phyloP scores from a whole-genome alignment of 2,797 vertebrate genomes.

The Rallus crepitans region DNA sequence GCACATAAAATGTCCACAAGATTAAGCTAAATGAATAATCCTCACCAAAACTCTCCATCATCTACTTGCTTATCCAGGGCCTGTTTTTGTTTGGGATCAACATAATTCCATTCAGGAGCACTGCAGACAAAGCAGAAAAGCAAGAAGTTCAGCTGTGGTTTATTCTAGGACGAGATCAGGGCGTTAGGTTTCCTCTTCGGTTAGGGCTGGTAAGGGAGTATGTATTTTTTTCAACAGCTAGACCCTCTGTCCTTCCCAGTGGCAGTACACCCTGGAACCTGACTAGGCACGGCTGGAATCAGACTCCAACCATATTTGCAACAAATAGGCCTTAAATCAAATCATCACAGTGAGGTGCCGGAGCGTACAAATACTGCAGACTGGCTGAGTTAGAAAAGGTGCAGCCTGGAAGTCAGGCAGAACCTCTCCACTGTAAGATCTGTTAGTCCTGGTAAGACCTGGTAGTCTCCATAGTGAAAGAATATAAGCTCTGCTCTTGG shows the following conservation, averaged over 20 bases:
- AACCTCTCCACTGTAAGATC: neutral
- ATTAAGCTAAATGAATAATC: neutral
- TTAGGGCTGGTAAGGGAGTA: neutral
- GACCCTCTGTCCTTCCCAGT: neutral
- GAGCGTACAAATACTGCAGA: neutral
- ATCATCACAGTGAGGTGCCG: neutral
- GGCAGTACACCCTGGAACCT: neutral
- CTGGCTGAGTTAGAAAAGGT: neutral
- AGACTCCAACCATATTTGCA: neutral
- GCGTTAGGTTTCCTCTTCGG: neutral
- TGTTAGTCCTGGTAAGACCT: neutral
- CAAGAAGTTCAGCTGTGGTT: neutral
- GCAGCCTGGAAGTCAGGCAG: neutral
- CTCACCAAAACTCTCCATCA: slow-evolving; percentile 94
- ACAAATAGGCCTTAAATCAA: neutral
- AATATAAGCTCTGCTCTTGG: neutral
- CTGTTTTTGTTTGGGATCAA: slow-evolving; percentile 75
- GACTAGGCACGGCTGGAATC: neutral
- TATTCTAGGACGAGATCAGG: neutral
- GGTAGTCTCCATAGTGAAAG: neutral
- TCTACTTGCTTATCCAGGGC: slow-evolving; percentile 79
- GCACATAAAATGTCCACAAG: neutral
- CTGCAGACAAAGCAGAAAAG: slow-evolving; percentile 55
- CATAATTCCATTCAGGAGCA: slow-evolving; percentile 85
- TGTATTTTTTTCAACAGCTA: neutral